Base-by-base conservation (phyloP, 2,113 vertebrate species). In the Columba janthina region DNA sequence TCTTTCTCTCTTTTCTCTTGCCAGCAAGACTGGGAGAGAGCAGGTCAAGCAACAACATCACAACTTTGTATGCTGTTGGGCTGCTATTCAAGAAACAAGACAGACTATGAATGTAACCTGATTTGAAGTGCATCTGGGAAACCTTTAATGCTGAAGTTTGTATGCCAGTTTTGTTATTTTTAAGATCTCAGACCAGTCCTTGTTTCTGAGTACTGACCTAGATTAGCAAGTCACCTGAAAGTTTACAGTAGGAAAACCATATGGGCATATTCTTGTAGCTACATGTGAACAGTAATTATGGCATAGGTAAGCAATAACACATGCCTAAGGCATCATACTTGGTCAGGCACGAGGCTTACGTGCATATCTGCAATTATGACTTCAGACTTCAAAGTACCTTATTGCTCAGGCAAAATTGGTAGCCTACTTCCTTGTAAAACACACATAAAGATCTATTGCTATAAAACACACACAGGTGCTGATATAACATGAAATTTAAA, bases 381-480 rank as follows among this genome's bases (percentile, higher is more conserved):
- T 89, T 94, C 89, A 97, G 96, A 91, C 79, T 92, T 92, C 91
- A 94, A 85, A 97, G 95, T 88, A 80, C 94, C 84, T 97, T 94
- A 96, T 56, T 69, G 94, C 89, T 97, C 94, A 94, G 94, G 96
- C 88, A 95, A 97, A 97, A 97, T 78, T 85, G 92, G 94, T 96
- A 97, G 80, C 28, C 70, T 89, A 11, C 85, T 93, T 83, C 38
- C 77, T 89, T 89, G 77, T 83, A 97, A 96, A 96, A 90, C 83
- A 85, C 50, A 78, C 74, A 42, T 22, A 58, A 66, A 34, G 29
- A 58, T 62, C 77, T 83, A 40, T 11, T 72, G 62, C 77, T 62
- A 25, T 62, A 90, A 90, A 92, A 71, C 62, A 85, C 42, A 61
- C 19, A 15, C 0, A 89, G 31, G 48, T 88, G 85, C 46, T 90